These are phyloP conservation scores for Reticulitermes speratus DNA, from an alignment of 1,140 invertebrate genomes.

Conservation along the genomic window DNA sequence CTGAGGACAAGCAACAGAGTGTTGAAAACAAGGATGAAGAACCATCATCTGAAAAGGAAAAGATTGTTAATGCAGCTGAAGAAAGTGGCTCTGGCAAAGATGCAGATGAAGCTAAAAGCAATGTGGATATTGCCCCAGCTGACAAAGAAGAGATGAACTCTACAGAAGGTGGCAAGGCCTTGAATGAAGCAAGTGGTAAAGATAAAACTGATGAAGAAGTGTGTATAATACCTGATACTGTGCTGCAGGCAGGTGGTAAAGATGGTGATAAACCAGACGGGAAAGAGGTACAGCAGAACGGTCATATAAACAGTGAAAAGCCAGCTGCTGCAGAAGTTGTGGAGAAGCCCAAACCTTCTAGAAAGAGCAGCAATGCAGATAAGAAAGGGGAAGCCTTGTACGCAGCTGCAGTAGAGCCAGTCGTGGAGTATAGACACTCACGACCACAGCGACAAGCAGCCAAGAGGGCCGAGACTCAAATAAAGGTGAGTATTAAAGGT, in stretches of 20 bases:
- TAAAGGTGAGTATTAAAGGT: conserved; percentile 38
- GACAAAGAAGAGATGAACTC: not conserved
- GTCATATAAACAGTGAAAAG: not conserved
- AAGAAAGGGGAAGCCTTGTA: not conserved
- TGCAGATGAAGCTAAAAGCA: not conserved
- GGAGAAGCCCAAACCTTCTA: not conserved
- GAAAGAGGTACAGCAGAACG: not conserved
- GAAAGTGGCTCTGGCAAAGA: not conserved
- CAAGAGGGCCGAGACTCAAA: conserved; percentile 41
- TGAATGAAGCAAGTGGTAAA: not conserved
- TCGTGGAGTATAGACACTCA: not conserved
- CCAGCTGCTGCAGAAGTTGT: not conserved
- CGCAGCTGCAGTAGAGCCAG: not conserved
- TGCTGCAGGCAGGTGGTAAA: not conserved
- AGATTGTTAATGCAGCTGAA: not conserved
- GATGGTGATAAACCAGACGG: not conserved
- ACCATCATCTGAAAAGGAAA: not conserved
- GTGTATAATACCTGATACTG: conserved; percentile 31
- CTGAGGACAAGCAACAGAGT: not conserved
- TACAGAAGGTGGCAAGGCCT: not conserved
- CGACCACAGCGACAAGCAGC: conserved; percentile 41
- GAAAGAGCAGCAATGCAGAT: not conserved
- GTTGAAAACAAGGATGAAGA: not conserved
- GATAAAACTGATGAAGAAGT: conserved; percentile 32
- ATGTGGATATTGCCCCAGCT: not conserved